These are phyloP conservation scores for Potamarius usumacintae DNA, from an alignment of 2,113 vertebrate species.

Conservation along the genomic window DNA sequence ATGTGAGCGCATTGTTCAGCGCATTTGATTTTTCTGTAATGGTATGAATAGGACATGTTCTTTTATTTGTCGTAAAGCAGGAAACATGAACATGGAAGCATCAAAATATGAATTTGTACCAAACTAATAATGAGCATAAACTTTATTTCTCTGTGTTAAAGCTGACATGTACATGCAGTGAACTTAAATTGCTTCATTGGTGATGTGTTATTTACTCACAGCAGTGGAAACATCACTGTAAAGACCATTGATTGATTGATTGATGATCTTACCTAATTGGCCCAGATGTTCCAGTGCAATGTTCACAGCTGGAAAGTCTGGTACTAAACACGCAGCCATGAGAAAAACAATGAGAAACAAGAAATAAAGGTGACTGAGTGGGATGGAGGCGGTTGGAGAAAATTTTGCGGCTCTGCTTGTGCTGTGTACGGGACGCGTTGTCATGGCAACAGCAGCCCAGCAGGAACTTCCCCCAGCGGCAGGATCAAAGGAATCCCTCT, in stretches of 20 bases:
- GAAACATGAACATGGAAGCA: not conserved
- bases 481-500: not conserved
- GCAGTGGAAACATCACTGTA: not conserved
- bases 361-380: not conserved
- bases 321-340: constrained; percentile 65
- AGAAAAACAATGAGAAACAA: not conserved
- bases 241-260: not conserved
- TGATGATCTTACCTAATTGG: constrained; percentile 69
- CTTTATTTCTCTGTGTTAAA: not conserved
- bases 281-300: constrained; percentile 67
- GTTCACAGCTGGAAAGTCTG: constrained; percentile 65
- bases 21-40: too few relatives aligned
- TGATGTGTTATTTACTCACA: not conserved
- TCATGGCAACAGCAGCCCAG: constrained; percentile 21
- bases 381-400: not conserved
- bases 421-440: constrained; percentile 17
- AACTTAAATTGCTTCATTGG: not conserved
- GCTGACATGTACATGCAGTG: not conserved
- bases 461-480: not conserved
- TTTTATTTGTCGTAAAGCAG: not conserved
- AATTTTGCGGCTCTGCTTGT: not conserved
- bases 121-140: not conserved
- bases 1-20: too few relatives aligned
- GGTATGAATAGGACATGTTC: not conserved
- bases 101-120: not conserved